A percentile compares a stretch with the other conserved stretches of the same genome.
Evolutionary conservation across 2,888 invertebrate species (phyloP).

Genomic region (Eupithecia pulchellata): DNA sequence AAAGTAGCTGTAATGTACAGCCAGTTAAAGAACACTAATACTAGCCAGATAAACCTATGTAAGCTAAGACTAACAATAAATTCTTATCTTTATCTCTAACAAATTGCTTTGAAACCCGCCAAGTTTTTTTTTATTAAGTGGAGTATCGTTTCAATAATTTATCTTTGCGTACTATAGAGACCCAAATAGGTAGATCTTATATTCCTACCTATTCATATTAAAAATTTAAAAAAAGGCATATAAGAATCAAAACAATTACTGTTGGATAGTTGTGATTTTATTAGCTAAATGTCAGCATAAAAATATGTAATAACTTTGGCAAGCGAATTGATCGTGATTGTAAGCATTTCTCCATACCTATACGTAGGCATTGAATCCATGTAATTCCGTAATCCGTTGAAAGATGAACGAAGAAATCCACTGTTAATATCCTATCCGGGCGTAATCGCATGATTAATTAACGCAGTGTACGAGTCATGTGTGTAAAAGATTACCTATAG

Average conservation of each 20-base stretch:
- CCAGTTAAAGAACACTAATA: no score
- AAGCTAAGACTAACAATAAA: no score
- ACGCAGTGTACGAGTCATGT: slow-evolving; percentile 74
- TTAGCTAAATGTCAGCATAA: neutral
- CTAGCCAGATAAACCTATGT: neutral
- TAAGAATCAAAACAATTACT: no score
- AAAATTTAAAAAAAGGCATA: no score
- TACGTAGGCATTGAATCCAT: slow-evolving; percentile 2
- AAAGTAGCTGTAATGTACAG: no score
- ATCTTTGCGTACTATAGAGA: no score
- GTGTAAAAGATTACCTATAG: slow-evolving; percentile 46
- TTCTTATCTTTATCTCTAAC: no score
- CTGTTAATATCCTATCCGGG: slow-evolving; percentile 78
- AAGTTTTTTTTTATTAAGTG: neutral
- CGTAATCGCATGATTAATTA: slow-evolving; percentile 80
- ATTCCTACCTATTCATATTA: no score
- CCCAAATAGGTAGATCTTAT: no score
- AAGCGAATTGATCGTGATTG: neutral
- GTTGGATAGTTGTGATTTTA: no score
- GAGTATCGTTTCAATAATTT: no score
- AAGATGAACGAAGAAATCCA: slow-evolving; percentile 75
- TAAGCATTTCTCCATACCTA: neutral
- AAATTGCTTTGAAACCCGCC: neutral
- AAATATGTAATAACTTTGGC: neutral
- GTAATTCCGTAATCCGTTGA: slow-evolving; percentile 51